Evolutionary conservation across 2,888 invertebrate species (phyloP).

Genomic region (Synergus itoensis): DNA sequence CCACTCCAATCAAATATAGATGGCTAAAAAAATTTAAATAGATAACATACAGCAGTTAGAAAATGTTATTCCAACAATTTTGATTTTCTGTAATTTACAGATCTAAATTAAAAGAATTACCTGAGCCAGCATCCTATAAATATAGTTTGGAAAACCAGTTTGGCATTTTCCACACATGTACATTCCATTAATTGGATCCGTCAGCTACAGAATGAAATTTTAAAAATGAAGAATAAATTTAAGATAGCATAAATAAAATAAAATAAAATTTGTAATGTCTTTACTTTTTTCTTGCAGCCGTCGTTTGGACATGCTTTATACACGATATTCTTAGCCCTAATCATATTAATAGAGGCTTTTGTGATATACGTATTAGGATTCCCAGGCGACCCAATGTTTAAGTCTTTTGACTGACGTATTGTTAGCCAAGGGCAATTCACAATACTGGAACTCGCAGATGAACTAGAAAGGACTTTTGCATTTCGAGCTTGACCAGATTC

Average conservation of each 20-base stretch:
- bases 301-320: constrained; percentile 14
- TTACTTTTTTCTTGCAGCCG: constrained; percentile 19
- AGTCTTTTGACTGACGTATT: not conserved
- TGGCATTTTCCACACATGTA: constrained; percentile 9
- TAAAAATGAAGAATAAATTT: not conserved
- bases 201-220: not conserved
- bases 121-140: constrained; percentile 4
- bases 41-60: not conserved
- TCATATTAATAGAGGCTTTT: not conserved
- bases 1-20: not conserved
- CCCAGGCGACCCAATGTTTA: not conserved
- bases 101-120: not conserved
- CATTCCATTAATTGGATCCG: not conserved
- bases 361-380: not conserved
- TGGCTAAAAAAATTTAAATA: constrained; percentile 15
- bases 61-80: too few relatives aligned
- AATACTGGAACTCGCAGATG: not conserved
- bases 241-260: not conserved
- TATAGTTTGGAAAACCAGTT: not conserved
- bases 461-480: not conserved
- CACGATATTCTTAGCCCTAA: not conserved
- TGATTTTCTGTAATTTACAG: not conserved
- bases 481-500: not conserved
- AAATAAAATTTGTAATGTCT: not conserved
- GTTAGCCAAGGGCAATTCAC: not conserved